Percentiles rank a stretch among this genome's conserved stretches.
phyloP scores from a whole-genome alignment of 2,113 vertebrate genomes.

The Centropus unirufus region DNA sequence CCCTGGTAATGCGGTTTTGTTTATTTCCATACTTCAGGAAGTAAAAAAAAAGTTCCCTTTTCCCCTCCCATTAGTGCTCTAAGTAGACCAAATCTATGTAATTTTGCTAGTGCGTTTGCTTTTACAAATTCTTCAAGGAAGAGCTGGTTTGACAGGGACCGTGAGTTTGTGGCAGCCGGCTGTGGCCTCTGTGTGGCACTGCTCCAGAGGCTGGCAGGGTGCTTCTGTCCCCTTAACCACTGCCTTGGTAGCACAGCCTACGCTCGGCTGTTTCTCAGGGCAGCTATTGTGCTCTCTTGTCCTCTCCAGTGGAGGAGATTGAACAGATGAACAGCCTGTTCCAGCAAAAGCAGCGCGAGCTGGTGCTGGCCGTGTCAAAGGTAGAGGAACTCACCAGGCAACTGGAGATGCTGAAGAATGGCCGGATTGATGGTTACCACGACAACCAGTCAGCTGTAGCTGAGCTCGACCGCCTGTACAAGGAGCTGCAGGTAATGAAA shows the following conservation, averaged over 20 bases:
- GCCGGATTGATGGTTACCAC: conserved; percentile 88
- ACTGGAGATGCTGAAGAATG: conserved; percentile 94
- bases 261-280: conserved; percentile 55
- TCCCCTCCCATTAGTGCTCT: neutral
- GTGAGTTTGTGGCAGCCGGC: neutral
- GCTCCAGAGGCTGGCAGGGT: neutral
- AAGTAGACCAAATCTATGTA: neutral
- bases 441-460: conserved; percentile 91
- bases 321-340: conserved; percentile 98
- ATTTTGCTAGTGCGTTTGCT: neutral
- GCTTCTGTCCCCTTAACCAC: conserved; percentile 26
- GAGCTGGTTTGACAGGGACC: neutral
- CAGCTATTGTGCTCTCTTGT: conserved; percentile 53
- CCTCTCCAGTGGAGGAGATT: conserved; percentile 91
- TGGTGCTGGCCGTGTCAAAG: conserved; percentile 90
- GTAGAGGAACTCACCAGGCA: conserved; percentile 94
- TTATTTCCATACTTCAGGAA: neutral
- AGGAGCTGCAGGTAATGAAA: conserved; percentile 91
- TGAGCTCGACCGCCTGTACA: conserved; percentile 94
- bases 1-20: neutral
- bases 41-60: neutral
- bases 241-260: conserved; percentile 37
- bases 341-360: conserved; percentile 95
- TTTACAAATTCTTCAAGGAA: neutral
- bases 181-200: neutral